phyloP scores from a whole-genome alignment of 2,888 invertebrate genomes.

The Arctia plantaginis region DNA sequence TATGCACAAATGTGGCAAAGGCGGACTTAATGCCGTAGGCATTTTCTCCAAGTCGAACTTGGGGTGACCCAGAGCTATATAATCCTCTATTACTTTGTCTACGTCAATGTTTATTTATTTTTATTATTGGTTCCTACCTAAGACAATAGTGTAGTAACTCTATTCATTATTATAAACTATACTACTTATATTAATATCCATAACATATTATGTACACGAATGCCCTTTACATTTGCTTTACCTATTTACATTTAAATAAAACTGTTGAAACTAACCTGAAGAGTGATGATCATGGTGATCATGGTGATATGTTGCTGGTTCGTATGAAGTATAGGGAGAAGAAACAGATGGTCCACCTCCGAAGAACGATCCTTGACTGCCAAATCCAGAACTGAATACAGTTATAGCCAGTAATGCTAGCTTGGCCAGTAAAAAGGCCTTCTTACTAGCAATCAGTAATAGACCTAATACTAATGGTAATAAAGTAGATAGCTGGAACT shows the following conservation, averaged over 20 bases:
- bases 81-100: no score
- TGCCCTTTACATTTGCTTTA: no score
- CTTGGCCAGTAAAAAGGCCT: conserved; percentile 91
- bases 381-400: conserved; percentile 87
- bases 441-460: conserved; percentile 91
- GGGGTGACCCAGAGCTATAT: no score
- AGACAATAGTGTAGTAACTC: no score
- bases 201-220: no score
- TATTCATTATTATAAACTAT: no score
- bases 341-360: conserved; percentile 66
- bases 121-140: no score
- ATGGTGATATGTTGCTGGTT: conserved; percentile 66
- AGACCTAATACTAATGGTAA: conserved; percentile 91
- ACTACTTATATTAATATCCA: no score
- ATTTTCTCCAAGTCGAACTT: no score
- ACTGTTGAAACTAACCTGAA: conserved; percentile 60
- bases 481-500: conserved; percentile 91
- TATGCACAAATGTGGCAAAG: no score
- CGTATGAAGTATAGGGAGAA: conserved; percentile 72
- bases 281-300: conserved; percentile 72
- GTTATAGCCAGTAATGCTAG: conserved; percentile 90
- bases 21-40: no score
- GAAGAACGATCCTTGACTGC: conserved; percentile 46
- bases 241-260: background rate
- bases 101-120: no score